Conservation (phyloP, 2,888 invertebrate genomes). For the Orthosia incerta region DNA sequence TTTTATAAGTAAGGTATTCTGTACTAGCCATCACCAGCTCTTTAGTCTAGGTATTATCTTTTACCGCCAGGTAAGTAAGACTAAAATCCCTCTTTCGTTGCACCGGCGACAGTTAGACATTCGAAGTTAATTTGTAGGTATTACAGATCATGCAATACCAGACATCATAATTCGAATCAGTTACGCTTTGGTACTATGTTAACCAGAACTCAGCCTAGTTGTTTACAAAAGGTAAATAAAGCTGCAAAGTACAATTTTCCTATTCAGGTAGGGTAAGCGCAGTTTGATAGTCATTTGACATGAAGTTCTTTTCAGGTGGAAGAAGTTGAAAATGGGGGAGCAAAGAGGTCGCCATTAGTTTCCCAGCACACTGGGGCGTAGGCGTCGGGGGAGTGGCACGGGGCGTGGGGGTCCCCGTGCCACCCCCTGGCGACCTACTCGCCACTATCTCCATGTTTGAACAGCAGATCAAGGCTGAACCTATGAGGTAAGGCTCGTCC, state of each 20-base stretch:
- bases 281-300: slow-evolving; percentile 37
- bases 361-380: slow-evolving; percentile 92
- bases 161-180: slow-evolving; percentile 2
- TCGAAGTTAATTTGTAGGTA: slow-evolving; percentile 5
- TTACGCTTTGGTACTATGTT: background rate
- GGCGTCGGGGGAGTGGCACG: slow-evolving; percentile 92
- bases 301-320: slow-evolving; percentile 79
- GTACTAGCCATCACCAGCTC: background rate
- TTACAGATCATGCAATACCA: slow-evolving; percentile 1
- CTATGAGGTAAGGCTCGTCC: slow-evolving; percentile 90
- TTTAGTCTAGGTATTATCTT: background rate
- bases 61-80: slow-evolving; percentile 1
- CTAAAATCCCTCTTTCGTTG: background rate
- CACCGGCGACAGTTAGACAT: slow-evolving; percentile 3
- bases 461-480: slow-evolving; percentile 93
- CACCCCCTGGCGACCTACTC: slow-evolving; percentile 92
- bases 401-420: slow-evolving; percentile 92
- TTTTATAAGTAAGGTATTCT: background rate
- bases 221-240: slow-evolving; percentile 14
- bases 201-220: background rate
- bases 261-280: slow-evolving; percentile 21
- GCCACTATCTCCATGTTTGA: slow-evolving; percentile 93
- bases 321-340: slow-evolving; percentile 91
- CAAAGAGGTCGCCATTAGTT: slow-evolving; percentile 90
- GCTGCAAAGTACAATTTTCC: background rate